A percentile compares a stretch with the other conserved stretches of the same genome.
Conservation (phyloP, 2,113 vertebrate genomes). For the Corydoras sp. region DNA sequence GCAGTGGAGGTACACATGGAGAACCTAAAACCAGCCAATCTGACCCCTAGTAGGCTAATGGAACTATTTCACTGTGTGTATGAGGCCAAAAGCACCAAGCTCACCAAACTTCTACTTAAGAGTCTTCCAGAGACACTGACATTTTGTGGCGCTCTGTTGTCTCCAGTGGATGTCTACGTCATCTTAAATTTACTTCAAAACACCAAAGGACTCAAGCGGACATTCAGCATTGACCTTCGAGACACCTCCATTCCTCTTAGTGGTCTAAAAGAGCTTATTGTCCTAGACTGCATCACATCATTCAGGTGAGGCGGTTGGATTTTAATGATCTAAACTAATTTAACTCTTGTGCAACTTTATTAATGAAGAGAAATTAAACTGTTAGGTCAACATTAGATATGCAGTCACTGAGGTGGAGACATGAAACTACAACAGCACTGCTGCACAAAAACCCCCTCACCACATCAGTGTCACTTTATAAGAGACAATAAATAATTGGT, state of each 20-base stretch:
- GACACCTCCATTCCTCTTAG: slow-evolving; percentile 69
- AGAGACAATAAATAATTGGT: too few species aligned
- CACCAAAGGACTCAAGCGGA: slow-evolving; percentile 50
- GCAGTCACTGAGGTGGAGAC: too few species aligned
- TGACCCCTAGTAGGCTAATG: slow-evolving; percentile 69
- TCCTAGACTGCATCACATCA: slow-evolving; percentile 63
- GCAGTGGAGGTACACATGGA: slow-evolving; percentile 63
- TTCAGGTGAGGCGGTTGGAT: slow-evolving; percentile 73
- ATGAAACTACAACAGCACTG: too few species aligned
- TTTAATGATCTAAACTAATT: too few species aligned
- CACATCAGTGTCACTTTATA: too few species aligned
- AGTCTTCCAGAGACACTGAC: slow-evolving; percentile 68
- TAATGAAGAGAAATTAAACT: too few species aligned
- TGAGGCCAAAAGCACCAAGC: slow-evolving; percentile 58
- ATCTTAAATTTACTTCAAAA: slow-evolving; percentile 64
- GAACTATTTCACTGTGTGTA: slow-evolving; percentile 77
- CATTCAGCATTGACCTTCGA: slow-evolving; percentile 75
- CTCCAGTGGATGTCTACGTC: slow-evolving; percentile 67
- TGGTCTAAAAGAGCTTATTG: slow-evolving; percentile 71
- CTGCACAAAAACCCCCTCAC: too few species aligned
- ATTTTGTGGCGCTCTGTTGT: slow-evolving; percentile 70
- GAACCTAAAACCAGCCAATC: slow-evolving; percentile 55
- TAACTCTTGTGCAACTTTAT: too few species aligned
- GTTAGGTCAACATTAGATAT: too few species aligned
- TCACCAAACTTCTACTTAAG: slow-evolving; percentile 61